phyloP scores from a whole-genome alignment of 2,888 invertebrate genomes.

The Holacanthella duospinosa region DNA sequence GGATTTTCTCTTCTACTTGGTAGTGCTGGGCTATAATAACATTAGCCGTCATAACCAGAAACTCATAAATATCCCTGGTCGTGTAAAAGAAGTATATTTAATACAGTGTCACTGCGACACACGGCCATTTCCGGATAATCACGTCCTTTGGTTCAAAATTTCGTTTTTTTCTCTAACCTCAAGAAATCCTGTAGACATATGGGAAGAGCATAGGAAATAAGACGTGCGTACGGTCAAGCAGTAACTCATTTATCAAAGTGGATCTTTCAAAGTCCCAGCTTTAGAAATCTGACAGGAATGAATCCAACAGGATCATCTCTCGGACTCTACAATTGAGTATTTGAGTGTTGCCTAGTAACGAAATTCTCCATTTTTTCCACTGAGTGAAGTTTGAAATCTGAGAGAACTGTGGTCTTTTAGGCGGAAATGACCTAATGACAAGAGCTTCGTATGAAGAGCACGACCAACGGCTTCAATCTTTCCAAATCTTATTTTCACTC shows the following conservation, averaged over 20 bases:
- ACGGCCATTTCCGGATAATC: no score
- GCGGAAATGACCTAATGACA: background rate
- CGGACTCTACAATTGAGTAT: background rate
- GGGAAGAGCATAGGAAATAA: no score
- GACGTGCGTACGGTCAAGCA: background rate
- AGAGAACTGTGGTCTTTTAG: background rate
- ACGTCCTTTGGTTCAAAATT: background rate
- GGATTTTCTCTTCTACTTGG: background rate
- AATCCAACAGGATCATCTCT: background rate
- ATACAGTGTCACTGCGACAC: background rate
- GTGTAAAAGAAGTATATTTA: background rate
- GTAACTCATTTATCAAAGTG: background rate
- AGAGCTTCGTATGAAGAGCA: background rate
- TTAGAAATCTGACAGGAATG: background rate
- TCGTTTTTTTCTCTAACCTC: no score
- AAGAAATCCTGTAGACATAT: no score
- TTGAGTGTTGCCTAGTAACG: no score
- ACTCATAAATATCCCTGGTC: background rate
- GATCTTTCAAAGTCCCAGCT: background rate
- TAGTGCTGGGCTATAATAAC: no score
- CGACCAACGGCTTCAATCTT: background rate
- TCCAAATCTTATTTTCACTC: background rate
- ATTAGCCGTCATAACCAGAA: conserved; percentile 4
- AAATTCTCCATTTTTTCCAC: no score
- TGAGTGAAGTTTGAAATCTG: background rate